Percentiles rank a stretch among this genome's conserved stretches.
phyloP scores from a whole-genome alignment of 2,797 vertebrate species.

The Simalia tracyae region DNA sequence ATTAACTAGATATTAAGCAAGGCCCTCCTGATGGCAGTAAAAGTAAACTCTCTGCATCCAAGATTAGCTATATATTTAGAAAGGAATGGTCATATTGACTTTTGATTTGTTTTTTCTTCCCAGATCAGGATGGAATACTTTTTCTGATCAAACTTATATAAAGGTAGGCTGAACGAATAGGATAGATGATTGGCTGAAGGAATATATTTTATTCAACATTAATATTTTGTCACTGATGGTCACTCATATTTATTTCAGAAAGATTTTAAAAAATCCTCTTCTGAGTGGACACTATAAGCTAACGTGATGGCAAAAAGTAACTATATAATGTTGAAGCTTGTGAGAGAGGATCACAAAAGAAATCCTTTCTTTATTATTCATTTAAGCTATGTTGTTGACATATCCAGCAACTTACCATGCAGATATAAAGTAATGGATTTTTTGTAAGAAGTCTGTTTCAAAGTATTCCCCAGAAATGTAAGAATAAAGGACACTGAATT shows the following conservation, averaged over 20 bases:
- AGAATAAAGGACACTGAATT: not conserved
- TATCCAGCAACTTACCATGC: not conserved
- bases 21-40: conserved; percentile 42
- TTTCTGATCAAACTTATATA: conserved; percentile 22
- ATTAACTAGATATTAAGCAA: conserved; percentile 66
- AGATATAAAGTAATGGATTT: not conserved
- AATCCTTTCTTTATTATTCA: not conserved
- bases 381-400: not conserved
- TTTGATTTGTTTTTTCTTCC: conserved; percentile 37
- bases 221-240: not conserved
- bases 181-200: conserved; percentile 16
- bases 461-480: not conserved
- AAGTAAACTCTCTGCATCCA: conserved; percentile 21
- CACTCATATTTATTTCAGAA: conserved; percentile 42
- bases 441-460: not conserved
- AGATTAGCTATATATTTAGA: conserved; percentile 32
- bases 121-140: conserved; percentile 40
- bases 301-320: not conserved
- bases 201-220: not conserved
- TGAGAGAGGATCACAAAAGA: not conserved
- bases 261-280: not conserved
- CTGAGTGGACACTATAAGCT: not conserved
- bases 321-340: not conserved
- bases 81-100: conserved; percentile 45
- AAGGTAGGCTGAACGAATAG: not conserved